Evolutionary conservation across 92 coral and sea anemone genomes (phyloP), one percentile per base, ranked within the genome.

Genomic region (Zoanthus sociatus): DNA sequence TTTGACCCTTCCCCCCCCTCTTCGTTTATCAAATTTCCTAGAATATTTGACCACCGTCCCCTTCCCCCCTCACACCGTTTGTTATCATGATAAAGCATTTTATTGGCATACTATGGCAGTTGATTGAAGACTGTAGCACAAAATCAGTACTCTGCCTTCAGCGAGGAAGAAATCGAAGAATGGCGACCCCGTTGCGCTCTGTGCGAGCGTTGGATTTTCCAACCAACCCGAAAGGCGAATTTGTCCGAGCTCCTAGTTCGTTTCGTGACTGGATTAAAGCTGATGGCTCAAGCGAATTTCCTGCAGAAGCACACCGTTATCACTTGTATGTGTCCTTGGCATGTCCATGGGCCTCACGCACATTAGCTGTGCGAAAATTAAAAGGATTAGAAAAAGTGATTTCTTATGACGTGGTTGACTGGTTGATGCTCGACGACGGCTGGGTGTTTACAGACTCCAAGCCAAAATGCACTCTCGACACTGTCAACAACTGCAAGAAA

Each of bases 281-380:
- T 0, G 98, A 96, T 55, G 98, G 95, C 6, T 94, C 98, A 9
- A 96, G 94, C 54, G 96, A 89, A 9, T 96, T 96, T 84, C 84
- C 86, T 31, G 93, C 98, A 1, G 98, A 96, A 82, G 88, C 92
- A n/a, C 84, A 92, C 33, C 98, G 98, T 21, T 96, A 96, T 51
- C 98, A 96, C 63, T 84, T 96, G 50, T 96, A 96, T 71, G 96
- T 96, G 1, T 88, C 95, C 1, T 78, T 93, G 17, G 94, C 92
- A 3, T 96, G 98, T 71, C 98, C 98, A 1, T 96, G 97, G 93
- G 98, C 98, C 1, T 91, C 88, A 31, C 95, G 98, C n/a, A 88
- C 98, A 0, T 77, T 96, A 20, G 66, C 91, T 14, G 93, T 83
- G 12, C 91, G 94, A 37, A 92, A 94, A 76, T 92, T 96, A 9